Percentiles rank a stretch among this genome's conserved stretches.
phyloP scores from a whole-genome alignment of 2,113 vertebrate genomes.

The Furnarius figulus region DNA sequence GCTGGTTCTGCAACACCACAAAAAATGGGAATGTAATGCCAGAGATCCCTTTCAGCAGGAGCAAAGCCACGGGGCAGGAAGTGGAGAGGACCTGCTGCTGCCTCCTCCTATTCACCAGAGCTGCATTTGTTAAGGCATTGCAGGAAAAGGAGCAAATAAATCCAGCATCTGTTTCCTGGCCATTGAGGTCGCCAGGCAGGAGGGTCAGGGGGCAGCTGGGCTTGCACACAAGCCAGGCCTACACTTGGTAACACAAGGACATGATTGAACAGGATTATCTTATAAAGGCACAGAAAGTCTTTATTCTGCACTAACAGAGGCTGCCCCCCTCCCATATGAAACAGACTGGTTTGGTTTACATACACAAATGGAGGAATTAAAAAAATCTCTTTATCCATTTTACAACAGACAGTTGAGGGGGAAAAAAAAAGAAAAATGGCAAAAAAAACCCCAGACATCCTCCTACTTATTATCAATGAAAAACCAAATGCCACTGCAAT shows the following conservation, averaged over 20 bases:
- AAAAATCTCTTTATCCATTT: not conserved
- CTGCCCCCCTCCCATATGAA: not conserved
- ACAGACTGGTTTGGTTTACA: not conserved
- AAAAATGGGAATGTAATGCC: not conserved
- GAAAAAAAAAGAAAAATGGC: not conserved
- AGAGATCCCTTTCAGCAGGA: not conserved
- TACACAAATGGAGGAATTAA: not conserved
- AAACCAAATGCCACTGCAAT: not conserved
- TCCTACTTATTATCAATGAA: not conserved
- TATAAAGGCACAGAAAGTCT: not conserved
- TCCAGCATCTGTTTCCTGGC: constrained; percentile 40
- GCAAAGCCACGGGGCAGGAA: constrained; percentile 8
- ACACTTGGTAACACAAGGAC: not conserved
- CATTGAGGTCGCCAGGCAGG: not conserved
- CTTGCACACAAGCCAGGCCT: not conserved
- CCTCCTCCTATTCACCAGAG: not conserved
- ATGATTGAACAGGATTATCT: not conserved
- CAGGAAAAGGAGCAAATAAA: constrained; percentile 27
- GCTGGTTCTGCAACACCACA: not conserved
- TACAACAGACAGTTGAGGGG: rapidly evolving
- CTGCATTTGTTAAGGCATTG: not conserved
- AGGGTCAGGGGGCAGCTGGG: not conserved
- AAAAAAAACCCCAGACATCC: not conserved
- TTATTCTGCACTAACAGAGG: not conserved
- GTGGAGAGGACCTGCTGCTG: not conserved